Conservation (phyloP, 2,888 invertebrate species). For the Limnephilus lunatus region DNA sequence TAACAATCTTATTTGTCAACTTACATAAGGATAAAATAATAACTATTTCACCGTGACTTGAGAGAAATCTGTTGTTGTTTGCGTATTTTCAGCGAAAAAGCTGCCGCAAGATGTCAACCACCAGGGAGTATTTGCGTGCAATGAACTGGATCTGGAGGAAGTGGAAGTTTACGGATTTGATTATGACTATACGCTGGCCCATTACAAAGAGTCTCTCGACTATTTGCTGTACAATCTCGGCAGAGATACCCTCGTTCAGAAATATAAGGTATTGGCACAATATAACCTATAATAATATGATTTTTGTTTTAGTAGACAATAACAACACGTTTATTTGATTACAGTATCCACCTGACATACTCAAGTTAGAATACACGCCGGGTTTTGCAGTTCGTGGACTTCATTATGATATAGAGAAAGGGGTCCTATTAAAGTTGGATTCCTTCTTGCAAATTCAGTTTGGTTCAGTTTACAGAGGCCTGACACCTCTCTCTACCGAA, state of each 20-base stretch:
- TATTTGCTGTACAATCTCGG: constrained; percentile 94
- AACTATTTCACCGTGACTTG: not conserved
- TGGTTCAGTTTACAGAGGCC: constrained; percentile 93
- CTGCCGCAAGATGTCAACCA: constrained; percentile 91
- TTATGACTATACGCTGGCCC: constrained; percentile 98
- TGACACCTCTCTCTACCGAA: constrained; percentile 87
- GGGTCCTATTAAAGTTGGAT: constrained; percentile 94
- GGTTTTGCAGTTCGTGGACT: constrained; percentile 96
- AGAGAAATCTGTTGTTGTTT: not conserved
- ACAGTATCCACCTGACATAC: constrained; percentile 93
- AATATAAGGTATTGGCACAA: constrained; percentile 84
- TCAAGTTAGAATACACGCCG: constrained; percentile 90
- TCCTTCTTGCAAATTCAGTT: constrained; percentile 97
- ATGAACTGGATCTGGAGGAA: constrained; percentile 93
- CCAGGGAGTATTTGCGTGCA: constrained; percentile 95
- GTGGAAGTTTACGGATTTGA: constrained; percentile 98
- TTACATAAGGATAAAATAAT: constrained; percentile 53
- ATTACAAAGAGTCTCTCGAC: constrained; percentile 93
- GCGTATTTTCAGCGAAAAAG: constrained; percentile 84
- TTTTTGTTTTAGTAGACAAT: constrained; percentile 33
- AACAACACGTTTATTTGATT: constrained; percentile 68
- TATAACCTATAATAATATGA: constrained; percentile 45
- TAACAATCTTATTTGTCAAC: constrained; percentile 50
- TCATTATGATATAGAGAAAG: constrained; percentile 98
- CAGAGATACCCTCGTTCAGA: constrained; percentile 89